Conservation (phyloP, 2,797 vertebrate genomes). For the Emys orbicularis region DNA sequence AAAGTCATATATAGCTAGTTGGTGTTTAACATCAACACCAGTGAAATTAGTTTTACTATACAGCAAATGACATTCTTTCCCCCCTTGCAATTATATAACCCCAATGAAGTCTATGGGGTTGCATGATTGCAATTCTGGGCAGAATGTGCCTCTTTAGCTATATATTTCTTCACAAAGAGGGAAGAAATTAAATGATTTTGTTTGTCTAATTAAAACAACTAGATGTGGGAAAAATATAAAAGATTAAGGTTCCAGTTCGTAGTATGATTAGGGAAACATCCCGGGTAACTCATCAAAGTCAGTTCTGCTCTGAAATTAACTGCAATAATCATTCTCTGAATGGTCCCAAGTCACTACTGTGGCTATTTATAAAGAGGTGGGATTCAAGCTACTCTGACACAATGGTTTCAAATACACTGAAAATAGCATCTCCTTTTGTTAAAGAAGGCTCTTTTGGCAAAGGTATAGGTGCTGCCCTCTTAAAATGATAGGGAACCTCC, state of each 20-base stretch:
- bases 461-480: background rate
- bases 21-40: background rate
- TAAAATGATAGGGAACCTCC: background rate
- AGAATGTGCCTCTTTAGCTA: background rate
- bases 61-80: background rate
- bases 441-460: background rate
- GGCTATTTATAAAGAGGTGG: background rate
- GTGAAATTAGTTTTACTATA: background rate
- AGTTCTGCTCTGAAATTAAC: background rate
- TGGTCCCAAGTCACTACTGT: background rate
- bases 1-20: background rate
- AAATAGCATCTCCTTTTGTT: background rate
- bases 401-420: background rate
- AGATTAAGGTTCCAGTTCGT: background rate
- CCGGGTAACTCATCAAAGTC: rapidly evolving
- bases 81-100: background rate
- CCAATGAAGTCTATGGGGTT: background rate
- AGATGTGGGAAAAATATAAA: background rate
- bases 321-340: background rate
- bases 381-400: background rate
- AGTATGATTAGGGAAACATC: background rate
- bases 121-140: no score
- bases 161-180: background rate
- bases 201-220: background rate
- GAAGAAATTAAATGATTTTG: no score